Evolutionary conservation across 2,113 vertebrate species (phyloP), one percentile per base, ranked within the genome.

Genomic region (Silurus asotus): DNA sequence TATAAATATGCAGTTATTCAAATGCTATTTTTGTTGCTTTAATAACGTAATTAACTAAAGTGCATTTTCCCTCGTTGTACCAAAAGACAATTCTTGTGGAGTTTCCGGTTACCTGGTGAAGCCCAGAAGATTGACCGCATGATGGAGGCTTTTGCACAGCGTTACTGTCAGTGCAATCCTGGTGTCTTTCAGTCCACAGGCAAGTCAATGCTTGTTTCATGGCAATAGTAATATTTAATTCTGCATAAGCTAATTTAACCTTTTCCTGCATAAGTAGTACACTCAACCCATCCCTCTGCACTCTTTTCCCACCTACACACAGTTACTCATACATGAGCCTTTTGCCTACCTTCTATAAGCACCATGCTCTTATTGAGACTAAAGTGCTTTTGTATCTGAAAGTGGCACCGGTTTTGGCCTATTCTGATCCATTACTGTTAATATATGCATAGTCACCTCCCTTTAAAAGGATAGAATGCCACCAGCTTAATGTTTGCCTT

Each of bases 71-170:
- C 14, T 67, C 25, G 15, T 64, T 82, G 82, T 14, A 8, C 55
- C 72, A 1, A 0, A 89, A 96, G 98, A 89, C 98, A 99, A 94
- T 99, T 99, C 90, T 95, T 99, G 75, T 99, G 98, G 98, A 99
- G 98, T 93, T 99, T 99, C 89, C 94, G 98, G 10, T 94, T 99
- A 90, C 98, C 98, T 0, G 98, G 98, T 0, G 98, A 99, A 91
- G 98, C 98, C 0, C 98, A 99, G 94, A 99, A 99, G 94, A 99
- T 99, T 0, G 98, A 99, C 94, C 96, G 98, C 58, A 99, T 99
- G 98, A 99, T 99, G 98, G 98, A 99, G 92, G 97, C 98, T 0
- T 99, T 99, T 8, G 98, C 98, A 10, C 97, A 96, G 93, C 92
- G 98, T 9, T 99, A 99, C 93, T 99, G 98, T 88, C 96, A 95